Percentiles rank a stretch among this genome's conserved stretches.
Conservation (phyloP, 2,888 invertebrate species). For the Shargacucullia verbasci region DNA sequence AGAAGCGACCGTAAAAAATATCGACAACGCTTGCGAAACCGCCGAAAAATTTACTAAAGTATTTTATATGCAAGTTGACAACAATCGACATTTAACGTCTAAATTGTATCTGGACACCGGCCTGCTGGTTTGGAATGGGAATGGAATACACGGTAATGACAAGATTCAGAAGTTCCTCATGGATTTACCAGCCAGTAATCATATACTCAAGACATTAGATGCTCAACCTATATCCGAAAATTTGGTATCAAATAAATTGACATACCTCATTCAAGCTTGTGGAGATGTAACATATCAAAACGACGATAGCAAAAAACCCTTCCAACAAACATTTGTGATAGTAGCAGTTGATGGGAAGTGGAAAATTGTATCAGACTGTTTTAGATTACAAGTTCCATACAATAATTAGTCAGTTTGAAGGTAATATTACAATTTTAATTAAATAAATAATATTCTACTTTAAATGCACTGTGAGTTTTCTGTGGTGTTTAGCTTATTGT, state of each 20-base stretch:
- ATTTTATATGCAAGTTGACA: constrained; percentile 96
- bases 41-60: constrained; percentile 97
- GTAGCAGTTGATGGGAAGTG: constrained; percentile 97
- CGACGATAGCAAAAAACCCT: constrained; percentile 90
- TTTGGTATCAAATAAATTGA: constrained; percentile 93
- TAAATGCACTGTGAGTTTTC: no score
- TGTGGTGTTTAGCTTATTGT: no score
- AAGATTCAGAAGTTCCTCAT: constrained; percentile 95
- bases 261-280: constrained; percentile 94
- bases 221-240: constrained; percentile 95
- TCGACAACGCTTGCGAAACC: constrained; percentile 94
- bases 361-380: constrained; percentile 97
- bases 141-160: constrained; percentile 93
- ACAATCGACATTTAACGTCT: constrained; percentile 94
- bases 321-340: constrained; percentile 96
- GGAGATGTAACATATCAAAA: constrained; percentile 94
- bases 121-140: constrained; percentile 97
- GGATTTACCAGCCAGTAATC: constrained; percentile 94
- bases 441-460: no score
- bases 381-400: constrained; percentile 92
- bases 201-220: constrained; percentile 93
- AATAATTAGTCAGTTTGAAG: constrained; percentile 54
- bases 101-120: constrained; percentile 95
- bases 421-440: background rate
- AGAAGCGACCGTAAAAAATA: constrained; percentile 90